Conservation (phyloP, 2,888 invertebrate genomes). For the Amiota mariae region DNA sequence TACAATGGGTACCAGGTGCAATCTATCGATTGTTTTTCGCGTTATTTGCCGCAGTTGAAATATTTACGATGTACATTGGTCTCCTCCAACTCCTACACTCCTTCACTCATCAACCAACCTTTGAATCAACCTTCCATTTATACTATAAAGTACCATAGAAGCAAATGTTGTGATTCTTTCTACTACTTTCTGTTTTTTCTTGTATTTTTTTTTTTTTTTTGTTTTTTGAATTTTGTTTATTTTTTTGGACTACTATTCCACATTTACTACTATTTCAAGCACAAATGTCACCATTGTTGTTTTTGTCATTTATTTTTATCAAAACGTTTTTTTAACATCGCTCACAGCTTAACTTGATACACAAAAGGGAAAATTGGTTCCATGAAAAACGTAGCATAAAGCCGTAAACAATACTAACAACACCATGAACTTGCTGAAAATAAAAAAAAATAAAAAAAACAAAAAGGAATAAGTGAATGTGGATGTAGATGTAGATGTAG, state of each 20-base stretch:
- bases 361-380: slow-evolving; percentile 15
- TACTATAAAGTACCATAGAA: no score
- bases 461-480: no score
- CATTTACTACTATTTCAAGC: slow-evolving; percentile 46
- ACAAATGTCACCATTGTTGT: slow-evolving; percentile 57
- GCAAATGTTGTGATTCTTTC: no score
- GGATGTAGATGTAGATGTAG: no score
- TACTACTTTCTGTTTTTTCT: no score
- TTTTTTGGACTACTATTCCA: slow-evolving; percentile 2
- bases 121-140: no score
- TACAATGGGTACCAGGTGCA: slow-evolving; percentile 58
- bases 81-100: slow-evolving; percentile 42
- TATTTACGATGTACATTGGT: slow-evolving; percentile 66
- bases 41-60: slow-evolving; percentile 66
- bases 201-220: no score
- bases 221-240: neutral
- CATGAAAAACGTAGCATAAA: slow-evolving; percentile 1
- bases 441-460: slow-evolving; percentile 12
- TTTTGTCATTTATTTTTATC: slow-evolving; percentile 57
- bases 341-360: slow-evolving; percentile 8
- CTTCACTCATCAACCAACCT: no score
- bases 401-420: no score
- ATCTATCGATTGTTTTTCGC: slow-evolving; percentile 66
- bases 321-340: neutral
- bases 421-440: no score